Conservation (phyloP, 2,113 vertebrate species). For the Rattus norvegicus region DNA sequence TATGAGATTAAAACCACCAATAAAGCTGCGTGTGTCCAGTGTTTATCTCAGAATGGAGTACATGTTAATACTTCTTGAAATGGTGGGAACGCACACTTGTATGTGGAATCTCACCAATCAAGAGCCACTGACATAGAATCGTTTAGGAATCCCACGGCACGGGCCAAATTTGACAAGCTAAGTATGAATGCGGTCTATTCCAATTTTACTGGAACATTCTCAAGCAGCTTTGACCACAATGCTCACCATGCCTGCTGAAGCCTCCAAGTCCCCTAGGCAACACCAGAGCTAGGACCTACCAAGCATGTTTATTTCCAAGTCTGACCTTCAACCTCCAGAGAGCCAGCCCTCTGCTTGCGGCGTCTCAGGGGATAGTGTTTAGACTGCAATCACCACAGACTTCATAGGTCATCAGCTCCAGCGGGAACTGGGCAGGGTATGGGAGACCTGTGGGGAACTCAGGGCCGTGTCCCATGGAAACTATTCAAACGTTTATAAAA, state of each 20-base stretch:
- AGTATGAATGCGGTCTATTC: neutral
- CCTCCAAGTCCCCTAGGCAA: no score
- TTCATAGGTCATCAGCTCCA: slow-evolving; percentile 9
- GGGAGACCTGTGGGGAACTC: neutral
- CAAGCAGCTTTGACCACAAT: neutral
- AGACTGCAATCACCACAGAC: neutral
- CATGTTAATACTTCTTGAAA: neutral
- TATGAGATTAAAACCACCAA: neutral
- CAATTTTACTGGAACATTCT: neutral
- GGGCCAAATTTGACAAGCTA: neutral
- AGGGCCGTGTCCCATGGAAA: neutral
- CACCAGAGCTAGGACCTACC: neutral
- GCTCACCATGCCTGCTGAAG: neutral
- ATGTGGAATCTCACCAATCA: neutral
- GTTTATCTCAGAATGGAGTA: neutral
- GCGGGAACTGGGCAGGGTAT: neutral
- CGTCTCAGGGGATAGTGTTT: neutral
- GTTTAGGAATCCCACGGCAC: neutral
- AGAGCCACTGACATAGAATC: neutral
- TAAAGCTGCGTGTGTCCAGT: neutral
- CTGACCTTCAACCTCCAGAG: neutral
- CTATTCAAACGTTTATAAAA: slow-evolving; percentile 35
- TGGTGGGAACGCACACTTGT: neutral
- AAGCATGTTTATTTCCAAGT: neutral
- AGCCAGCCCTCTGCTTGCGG: neutral